Base-by-base conservation (phyloP, 1,140 invertebrate genomes). In the Centruroides sculpturatus region DNA sequence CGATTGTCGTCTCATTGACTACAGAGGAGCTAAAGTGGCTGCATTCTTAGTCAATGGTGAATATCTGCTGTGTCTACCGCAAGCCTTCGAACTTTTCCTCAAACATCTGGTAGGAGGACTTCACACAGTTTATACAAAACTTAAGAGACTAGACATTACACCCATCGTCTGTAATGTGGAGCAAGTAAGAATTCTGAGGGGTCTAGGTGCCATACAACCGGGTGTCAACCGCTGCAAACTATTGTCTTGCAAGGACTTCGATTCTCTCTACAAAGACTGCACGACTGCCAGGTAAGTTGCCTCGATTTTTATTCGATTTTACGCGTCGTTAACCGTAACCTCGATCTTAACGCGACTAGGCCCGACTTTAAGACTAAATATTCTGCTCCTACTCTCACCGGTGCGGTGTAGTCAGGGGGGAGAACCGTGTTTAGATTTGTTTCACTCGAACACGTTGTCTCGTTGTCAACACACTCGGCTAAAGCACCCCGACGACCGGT, bases 91-190 rank as follows among this genome's bases (percentile, higher is more conserved):
- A 75, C 82, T 98, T n/a, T 98, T 99, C 75, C 81, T 99, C 12
- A 99, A 98, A 75, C 92, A 98, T 74, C 81, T 98, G 64, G 96
- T 99, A 61, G 95, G 95, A 55, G 96, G 96, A 49, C 79, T 98
- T 67, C 95, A 98, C 78, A 98, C 95, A 46, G 94, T 98, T 67
- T 98, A 99, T 76, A 98, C 94, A 7, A 99, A 99, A 77, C 82
- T 98, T 64, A 98, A 98, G 79, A 81, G 96, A 67, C 82, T 99
- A 70, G 94, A 98, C 80, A 98, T 99, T 77, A 88, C 93, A 68
- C 95, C 95, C 56, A 81, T 98, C 64, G 94, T 99, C 69, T 99
- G 96, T 81, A 98, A 98, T 79, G 95, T 99, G 70, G 96, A 99
- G 77, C 96, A 99, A 79, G 95, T 99, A 69, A 82, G 95, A 69